Evolutionary conservation across 2,888 invertebrate species (phyloP).

Genomic region (Crepidodera aurea): DNA sequence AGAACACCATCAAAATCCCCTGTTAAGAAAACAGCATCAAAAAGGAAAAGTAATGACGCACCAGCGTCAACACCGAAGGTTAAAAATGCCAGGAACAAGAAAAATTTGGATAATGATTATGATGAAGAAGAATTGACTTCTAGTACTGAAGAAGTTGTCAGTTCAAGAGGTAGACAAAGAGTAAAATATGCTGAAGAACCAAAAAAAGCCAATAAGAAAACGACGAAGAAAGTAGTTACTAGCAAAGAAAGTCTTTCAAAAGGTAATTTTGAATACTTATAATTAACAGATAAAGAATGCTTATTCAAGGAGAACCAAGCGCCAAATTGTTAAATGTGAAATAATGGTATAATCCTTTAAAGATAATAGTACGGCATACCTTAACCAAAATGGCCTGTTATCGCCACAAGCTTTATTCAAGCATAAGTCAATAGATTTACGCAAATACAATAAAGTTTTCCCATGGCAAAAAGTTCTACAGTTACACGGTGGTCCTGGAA

Average conservation of each 20-base stretch:
- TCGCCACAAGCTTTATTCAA: no score
- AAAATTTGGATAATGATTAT: conserved; percentile 1
- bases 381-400: no score
- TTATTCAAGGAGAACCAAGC: no score
- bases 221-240: neutral
- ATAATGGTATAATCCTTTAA: no score
- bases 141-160: neutral
- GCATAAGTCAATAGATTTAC: no score
- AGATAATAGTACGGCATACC: no score
- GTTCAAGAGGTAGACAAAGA: conserved; percentile 5
- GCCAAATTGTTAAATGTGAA: no score
- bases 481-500: no score
- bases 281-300: no score
- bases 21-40: neutral
- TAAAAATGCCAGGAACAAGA: conserved; percentile 15
- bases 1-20: conserved; percentile 2
- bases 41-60: neutral
- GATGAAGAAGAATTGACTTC: neutral
- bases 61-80: neutral
- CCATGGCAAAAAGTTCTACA: no score
- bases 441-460: no score
- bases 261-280: no score
- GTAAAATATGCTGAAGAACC: conserved; percentile 13
- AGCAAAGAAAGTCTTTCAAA: neutral
- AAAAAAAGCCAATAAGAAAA: conserved; percentile 14